Evolutionary conservation across 2,888 invertebrate genomes (phyloP), one percentile per base, ranked within the genome.

Genomic region (Baccha elongata): DNA sequence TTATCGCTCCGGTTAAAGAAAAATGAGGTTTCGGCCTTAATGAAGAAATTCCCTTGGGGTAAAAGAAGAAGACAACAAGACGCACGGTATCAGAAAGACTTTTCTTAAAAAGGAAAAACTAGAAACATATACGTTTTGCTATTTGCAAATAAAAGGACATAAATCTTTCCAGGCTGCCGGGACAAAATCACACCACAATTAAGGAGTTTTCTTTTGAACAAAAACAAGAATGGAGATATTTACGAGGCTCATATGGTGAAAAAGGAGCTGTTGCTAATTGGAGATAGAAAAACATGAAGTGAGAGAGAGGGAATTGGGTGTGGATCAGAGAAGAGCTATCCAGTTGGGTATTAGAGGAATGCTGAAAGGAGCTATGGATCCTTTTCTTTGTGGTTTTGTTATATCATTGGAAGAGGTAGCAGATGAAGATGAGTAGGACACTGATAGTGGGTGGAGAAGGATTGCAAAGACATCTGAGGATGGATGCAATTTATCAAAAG

Each of bases 121-220:
- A 62, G 62, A 15, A 74, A 52, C 72, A 83, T 75, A 81, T 78
- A 78, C 83, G 72, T 68, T 78, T 72, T 68, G 60, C 68, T 78
- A 73, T 68, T 78, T 83, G 64, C 78, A 78, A 83, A 83, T 83
- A 76, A 53, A 78, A 83, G 78, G 68, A 83, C 83, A 83, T 83
- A 83, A 83, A 83, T 83, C 83, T 83, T 78, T 44, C 32, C 60
- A 13, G 37, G 46, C 50, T n/a, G n/a, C n/a, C 58, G 68, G 76
- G 78, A 83, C 78, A 73, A 78, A 83, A 83, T 83, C 76, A 83
- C 83, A 73, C 83, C 83, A 83, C 83, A 83, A 83, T 83, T 83
- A 83, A 83, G 83, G 83, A 83, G 68, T 83, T 78, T 83, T 78
- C 78, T 78, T 83, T 78, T 62, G 55, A 73, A 74, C 29, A 71